Percentiles rank a stretch among this genome's conserved stretches.
Evolutionary conservation across 2,888 invertebrate species (phyloP).

Genomic region (Parascotia fuliginaria): DNA sequence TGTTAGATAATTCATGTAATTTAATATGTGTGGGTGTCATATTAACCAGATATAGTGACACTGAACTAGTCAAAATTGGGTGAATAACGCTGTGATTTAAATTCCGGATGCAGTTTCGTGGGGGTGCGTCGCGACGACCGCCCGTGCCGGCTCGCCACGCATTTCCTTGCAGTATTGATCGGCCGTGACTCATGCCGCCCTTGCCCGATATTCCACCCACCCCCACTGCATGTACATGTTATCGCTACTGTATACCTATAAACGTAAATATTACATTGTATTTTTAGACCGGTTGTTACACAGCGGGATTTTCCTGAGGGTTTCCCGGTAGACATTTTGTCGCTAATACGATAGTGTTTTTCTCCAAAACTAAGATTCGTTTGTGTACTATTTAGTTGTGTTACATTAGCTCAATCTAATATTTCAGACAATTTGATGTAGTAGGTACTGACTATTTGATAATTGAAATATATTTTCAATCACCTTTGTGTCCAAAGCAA

Average conservation of each 20-base stretch:
- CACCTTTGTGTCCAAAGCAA: too few species aligned
- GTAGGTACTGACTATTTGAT: too few species aligned
- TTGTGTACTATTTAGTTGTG: too few species aligned
- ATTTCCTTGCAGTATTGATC: slow-evolving; percentile 83
- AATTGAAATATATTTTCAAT: too few species aligned
- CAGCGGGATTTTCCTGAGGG: slow-evolving; percentile 16
- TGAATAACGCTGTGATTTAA: slow-evolving; percentile 32
- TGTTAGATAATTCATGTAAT: too few species aligned
- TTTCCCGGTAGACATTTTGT: slow-evolving; percentile 12
- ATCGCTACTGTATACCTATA: slow-evolving; percentile 49
- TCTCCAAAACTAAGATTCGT: too few species aligned
- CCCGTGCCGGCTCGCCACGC: slow-evolving; percentile 51
- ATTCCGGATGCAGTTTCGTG: slow-evolving; percentile 29
- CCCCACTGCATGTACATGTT: slow-evolving; percentile 51
- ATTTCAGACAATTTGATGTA: too few species aligned
- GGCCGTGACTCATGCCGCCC: slow-evolving; percentile 84
- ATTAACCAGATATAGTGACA: too few species aligned
- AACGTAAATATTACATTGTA: slow-evolving; percentile 30
- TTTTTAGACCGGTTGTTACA: slow-evolving; percentile 13
- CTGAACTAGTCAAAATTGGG: slow-evolving; percentile 34
- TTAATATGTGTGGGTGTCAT: too few species aligned
- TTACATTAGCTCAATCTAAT: too few species aligned
- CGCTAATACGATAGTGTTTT: too few species aligned
- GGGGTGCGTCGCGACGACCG: slow-evolving; percentile 38
- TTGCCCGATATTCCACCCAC: slow-evolving; percentile 83